Evolutionary conservation across 2,113 vertebrate genomes (phyloP).

Genomic region (Entosphenus tridentatus): DNA sequence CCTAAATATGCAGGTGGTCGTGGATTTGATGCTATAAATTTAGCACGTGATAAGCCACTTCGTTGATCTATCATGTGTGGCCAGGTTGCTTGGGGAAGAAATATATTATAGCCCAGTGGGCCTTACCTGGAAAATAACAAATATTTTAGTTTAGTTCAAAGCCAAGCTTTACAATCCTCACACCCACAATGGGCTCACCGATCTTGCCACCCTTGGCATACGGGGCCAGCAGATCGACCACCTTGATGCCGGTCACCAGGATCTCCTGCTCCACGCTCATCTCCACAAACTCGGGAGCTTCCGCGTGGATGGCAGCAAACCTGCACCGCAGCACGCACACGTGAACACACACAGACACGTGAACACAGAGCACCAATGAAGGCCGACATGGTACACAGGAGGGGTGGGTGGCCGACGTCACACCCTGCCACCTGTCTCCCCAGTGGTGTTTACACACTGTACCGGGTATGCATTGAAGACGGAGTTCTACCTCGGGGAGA

Average conservation of each 20-base stretch:
- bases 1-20: too few relatives aligned
- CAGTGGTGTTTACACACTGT: too few relatives aligned
- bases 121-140: too few relatives aligned
- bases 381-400: neutral
- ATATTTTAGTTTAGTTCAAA: too few relatives aligned
- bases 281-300: conserved; percentile 79
- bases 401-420: neutral
- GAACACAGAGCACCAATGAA: neutral
- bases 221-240: conserved; percentile 80
- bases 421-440: neutral
- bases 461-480: too few relatives aligned
- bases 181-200: conserved; percentile 26
- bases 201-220: conserved; percentile 97
- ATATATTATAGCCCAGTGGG: too few relatives aligned
- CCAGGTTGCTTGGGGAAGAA: too few relatives aligned
- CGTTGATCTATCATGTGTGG: too few relatives aligned
- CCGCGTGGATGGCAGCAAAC: conserved; percentile 77
- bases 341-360: neutral
- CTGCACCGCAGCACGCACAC: conserved; percentile 19
- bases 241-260: conserved; percentile 90
- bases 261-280: conserved; percentile 99
- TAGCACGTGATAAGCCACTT: too few relatives aligned
- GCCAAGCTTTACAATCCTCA: too few relatives aligned
- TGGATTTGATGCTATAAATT: too few relatives aligned
- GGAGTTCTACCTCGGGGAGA: too few relatives aligned